Evolutionary conservation across 2,797 vertebrate species (phyloP), one percentile per base, ranked within the genome.

Genomic region (Anas acuta): DNA sequence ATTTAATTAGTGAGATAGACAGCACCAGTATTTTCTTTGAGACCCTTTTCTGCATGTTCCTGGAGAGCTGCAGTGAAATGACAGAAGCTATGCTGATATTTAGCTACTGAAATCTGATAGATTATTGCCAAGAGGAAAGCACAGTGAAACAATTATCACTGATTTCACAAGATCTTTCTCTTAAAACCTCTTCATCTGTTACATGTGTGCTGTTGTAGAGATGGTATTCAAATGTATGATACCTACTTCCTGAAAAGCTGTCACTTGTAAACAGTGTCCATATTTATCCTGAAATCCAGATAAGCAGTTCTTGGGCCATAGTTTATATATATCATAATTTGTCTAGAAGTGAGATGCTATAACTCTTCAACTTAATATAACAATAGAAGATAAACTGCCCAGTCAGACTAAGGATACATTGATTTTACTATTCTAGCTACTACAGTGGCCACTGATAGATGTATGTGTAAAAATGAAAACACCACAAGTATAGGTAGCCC

Each of bases 41-140:
- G 45, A 66, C 23, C 26, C 37, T 86, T 76, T 77, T 13, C 47
- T 83, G 43, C 3, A 11, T 86, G 18, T 88, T 86, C 41, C 51
- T 88, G 76, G 57, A 45, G 51, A 91, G 62, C 19, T 88, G 70
- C 83, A 78, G 11, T 62, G 58, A 69, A 84, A 78, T 62, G 45
- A 75, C 65, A 84, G 86, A 92, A 90, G 77, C 14, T 88, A 14
- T 43, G 45, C 83, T 64, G 70, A 43, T 93, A 84, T 67, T 86
- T 95, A 92, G 66, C 51, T 75, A 26, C 66, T 2, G 4, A 91
- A 90, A 88, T 72, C 22, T 62, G 32, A 49, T 47, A 66, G 32
- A 45, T 58, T 91, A 47, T 90, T 88, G 32, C 83, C 51, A 90
- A 75, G 45, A 75, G 28, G 7, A 92, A 88, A 86, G 54, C 62